These are phyloP conservation scores for Macaria liturata DNA, from an alignment of 2,888 invertebrate species.

Conservation along the genomic window DNA sequence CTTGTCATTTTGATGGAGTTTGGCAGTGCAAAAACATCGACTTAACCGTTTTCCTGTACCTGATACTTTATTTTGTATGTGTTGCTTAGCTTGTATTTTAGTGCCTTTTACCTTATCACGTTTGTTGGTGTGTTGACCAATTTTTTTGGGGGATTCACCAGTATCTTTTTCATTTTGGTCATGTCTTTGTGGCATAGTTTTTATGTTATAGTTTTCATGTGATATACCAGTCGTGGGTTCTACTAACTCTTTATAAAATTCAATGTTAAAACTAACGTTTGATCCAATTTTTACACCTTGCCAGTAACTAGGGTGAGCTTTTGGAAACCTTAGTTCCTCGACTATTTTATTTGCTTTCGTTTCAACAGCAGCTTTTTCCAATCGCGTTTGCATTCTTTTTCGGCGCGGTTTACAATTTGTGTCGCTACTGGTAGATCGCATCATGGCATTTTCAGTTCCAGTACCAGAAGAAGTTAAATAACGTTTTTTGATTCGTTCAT, in stretches of 20 bases:
- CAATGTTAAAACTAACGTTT: slow-evolving; percentile 3
- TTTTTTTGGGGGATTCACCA: neutral
- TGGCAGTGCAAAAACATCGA: slow-evolving; percentile 23
- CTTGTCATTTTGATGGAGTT: neutral
- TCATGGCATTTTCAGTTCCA: too few relatives aligned
- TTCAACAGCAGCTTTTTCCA: neutral
- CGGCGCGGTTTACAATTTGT: too few relatives aligned
- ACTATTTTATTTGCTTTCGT: neutral
- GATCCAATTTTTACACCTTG: slow-evolving; percentile 7
- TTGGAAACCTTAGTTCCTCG: neutral
- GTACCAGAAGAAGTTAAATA: slow-evolving; percentile 3
- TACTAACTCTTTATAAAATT: slow-evolving; percentile 7
- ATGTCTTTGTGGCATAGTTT: neutral
- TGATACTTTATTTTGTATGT: neutral
- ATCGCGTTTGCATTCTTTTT: neutral
- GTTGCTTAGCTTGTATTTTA: neutral
- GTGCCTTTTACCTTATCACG: neutral
- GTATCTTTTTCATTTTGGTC: neutral
- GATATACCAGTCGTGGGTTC: too few relatives aligned
- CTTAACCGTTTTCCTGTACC: slow-evolving; percentile 9
- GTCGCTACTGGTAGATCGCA: too few relatives aligned
- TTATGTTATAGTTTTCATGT: neutral
- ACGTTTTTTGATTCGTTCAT: slow-evolving; percentile 43
- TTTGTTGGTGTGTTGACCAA: neutral
- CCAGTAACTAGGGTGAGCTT: neutral